Base-by-base conservation (phyloP, 2,888 invertebrate genomes). In the Philopedon plagiatum region DNA sequence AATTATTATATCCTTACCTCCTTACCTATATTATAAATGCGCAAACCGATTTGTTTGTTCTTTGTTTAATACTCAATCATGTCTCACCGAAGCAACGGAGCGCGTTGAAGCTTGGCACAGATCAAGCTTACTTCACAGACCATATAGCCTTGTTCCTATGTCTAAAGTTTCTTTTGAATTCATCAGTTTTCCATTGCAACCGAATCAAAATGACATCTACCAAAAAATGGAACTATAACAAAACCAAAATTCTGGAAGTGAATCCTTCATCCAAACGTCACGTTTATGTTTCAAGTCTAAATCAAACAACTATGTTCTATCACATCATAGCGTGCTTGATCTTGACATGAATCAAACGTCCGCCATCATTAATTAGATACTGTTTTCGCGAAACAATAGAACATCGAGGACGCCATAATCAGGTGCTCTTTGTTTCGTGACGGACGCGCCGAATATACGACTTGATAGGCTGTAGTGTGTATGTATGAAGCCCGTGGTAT, bases 281-380 rank as follows among this genome's bases (percentile, higher is more conserved):
- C 11, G 21, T 46, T 46, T 46, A 46, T 7, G 46, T 5, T 46
- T 5, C n/a, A 1, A 46, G 1, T 57, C 57, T 57, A 65, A 64
- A 65, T 57, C 57, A 65, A 65, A 65, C 26, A 34, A 13, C 32
- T 29, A 39, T 29, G 26, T 57, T 57, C 63, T 37, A 37, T 64
- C 51, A 54, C 56, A 23, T 51, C 65, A 44, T 49, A 29, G 41
- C 67, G 54, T 61, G 63, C 44, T 65, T 60, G 64, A 71, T 65
- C 57, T 65, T 49, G 71, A 76, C 75, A 75, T 76, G 78, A 75
- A 77, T 78, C 77, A 76, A 76, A 76, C 74, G 71, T 62, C 74
- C 34, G 71, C 65, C 73, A 67, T 74, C 77, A 77, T 78, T 78
- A 78, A 78, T 78, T 78, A 78, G 77, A 78, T 77, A 78, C 77